Evolutionary conservation across 2,113 vertebrate species (phyloP).

Genomic region (Noctilio leporinus): DNA sequence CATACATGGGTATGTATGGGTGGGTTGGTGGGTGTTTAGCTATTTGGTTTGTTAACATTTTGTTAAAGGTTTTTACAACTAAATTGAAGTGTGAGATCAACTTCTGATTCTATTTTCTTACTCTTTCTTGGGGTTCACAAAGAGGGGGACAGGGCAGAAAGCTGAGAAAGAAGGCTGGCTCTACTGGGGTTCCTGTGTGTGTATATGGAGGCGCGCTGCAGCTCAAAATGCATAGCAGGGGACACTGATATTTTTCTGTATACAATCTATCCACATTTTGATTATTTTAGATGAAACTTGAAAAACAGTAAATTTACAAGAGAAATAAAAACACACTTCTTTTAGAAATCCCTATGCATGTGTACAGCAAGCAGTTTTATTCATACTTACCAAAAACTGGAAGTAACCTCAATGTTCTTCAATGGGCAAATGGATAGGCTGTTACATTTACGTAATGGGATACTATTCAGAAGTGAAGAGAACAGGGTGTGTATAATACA

Average conservation of each 20-base stretch:
- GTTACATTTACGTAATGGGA: neutral
- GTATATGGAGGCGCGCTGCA: too few relatives aligned
- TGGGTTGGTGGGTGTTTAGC: neutral
- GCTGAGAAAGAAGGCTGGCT: neutral
- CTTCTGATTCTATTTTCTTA: neutral
- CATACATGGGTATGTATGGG: neutral
- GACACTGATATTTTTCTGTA: neutral
- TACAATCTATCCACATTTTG: neutral
- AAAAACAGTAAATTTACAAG: neutral
- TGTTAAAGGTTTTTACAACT: neutral
- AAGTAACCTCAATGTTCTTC: neutral
- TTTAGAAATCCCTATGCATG: neutral
- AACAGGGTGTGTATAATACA: neutral
- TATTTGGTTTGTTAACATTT: neutral
- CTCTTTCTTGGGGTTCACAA: neutral
- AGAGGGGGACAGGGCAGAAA: neutral
- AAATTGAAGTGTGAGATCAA: neutral
- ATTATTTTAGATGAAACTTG: neutral
- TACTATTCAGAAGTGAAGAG: neutral
- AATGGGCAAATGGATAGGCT: neutral
- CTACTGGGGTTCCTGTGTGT: neutral
- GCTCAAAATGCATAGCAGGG: neutral
- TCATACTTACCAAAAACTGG: neutral
- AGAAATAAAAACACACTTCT: neutral
- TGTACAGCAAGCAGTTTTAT: neutral